These are phyloP conservation scores for Anorthoa munda DNA, from an alignment of 2,888 invertebrate genomes.

Conservation along the genomic window DNA sequence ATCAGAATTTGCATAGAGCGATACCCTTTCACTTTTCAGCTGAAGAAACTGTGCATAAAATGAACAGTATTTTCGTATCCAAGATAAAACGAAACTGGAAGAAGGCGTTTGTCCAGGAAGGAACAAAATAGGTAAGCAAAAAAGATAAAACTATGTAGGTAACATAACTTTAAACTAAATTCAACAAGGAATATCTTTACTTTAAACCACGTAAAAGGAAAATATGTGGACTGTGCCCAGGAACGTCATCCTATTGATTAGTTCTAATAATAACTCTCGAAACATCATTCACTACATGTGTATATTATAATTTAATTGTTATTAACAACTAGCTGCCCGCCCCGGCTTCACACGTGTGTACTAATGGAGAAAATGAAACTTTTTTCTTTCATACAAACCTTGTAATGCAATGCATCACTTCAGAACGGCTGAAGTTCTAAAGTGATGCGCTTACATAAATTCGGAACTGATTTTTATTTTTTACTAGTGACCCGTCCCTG, in stretches of 20 bases:
- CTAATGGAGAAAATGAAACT: too few species aligned
- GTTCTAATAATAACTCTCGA: slow-evolving; percentile 34
- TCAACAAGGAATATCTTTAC: slow-evolving; percentile 17
- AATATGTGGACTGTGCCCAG: slow-evolving; percentile 22
- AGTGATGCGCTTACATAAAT: too few species aligned
- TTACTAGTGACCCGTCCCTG: too few species aligned
- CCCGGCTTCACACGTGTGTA: too few species aligned
- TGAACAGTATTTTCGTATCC: slow-evolving; percentile 4
- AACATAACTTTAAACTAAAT: neutral
- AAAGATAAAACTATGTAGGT: neutral
- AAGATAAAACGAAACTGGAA: neutral
- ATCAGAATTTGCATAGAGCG: neutral
- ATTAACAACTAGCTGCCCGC: too few species aligned
- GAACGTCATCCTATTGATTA: slow-evolving; percentile 22
- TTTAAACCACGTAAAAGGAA: slow-evolving; percentile 40
- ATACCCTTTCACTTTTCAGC: neutral
- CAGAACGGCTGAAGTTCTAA: too few species aligned
- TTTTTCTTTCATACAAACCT: too few species aligned
- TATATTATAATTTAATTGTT: slow-evolving; percentile 15
- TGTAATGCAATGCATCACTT: too few species aligned
- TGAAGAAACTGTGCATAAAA: neutral
- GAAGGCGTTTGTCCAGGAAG: too few species aligned
- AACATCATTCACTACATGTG: slow-evolving; percentile 26
- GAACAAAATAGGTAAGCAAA: too few species aligned
- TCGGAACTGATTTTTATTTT: too few species aligned